These are phyloP conservation scores for Leptinotarsa tumamoca DNA, from an alignment of 2,888 invertebrate genomes.

Conservation along the genomic window DNA sequence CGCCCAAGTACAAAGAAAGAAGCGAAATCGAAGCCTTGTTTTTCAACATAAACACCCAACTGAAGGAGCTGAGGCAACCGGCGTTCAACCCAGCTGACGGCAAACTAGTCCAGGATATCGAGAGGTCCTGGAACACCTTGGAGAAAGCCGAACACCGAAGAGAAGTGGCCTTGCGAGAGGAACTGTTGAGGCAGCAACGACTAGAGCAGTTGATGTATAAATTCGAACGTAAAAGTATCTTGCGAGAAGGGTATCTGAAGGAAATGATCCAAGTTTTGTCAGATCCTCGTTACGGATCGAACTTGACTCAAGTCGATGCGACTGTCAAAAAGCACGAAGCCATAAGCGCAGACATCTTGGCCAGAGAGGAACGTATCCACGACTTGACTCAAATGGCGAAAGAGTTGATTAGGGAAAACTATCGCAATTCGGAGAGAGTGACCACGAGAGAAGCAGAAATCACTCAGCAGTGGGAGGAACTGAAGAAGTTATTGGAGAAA, in stretches of 20 bases:
- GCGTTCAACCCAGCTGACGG: constrained; percentile 89
- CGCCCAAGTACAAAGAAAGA: constrained; percentile 96
- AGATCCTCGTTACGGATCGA: constrained; percentile 91
- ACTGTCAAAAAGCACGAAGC: constrained; percentile 99
- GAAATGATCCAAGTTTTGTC: constrained; percentile 97
- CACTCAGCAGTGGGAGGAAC: constrained; percentile 86
- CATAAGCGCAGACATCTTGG: constrained; percentile 95
- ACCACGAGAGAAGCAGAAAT: constrained; percentile 74
- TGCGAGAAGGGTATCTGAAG: constrained; percentile 94
- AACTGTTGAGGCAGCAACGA: constrained; percentile 90
- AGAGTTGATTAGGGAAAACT: constrained; percentile 91
- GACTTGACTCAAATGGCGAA: constrained; percentile 94
- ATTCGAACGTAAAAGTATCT: constrained; percentile 94
- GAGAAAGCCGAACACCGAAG: constrained; percentile 95
- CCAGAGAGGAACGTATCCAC: constrained; percentile 92
- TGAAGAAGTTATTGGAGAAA: constrained; percentile 86
- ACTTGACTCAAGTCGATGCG: constrained; percentile 93
- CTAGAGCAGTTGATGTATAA: constrained; percentile 95
- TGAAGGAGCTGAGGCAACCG: constrained; percentile 93
- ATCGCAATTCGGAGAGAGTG: constrained; percentile 89
- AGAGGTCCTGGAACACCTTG: constrained; percentile 92
- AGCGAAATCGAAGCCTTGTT: constrained; percentile 97
- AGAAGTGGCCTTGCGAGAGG: constrained; percentile 92
- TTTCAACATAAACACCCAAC: constrained; percentile 95
- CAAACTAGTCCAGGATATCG: constrained; percentile 93